Base-by-base conservation (phyloP, 2,113 vertebrate species). In the Pelvicachromis taeniatus region DNA sequence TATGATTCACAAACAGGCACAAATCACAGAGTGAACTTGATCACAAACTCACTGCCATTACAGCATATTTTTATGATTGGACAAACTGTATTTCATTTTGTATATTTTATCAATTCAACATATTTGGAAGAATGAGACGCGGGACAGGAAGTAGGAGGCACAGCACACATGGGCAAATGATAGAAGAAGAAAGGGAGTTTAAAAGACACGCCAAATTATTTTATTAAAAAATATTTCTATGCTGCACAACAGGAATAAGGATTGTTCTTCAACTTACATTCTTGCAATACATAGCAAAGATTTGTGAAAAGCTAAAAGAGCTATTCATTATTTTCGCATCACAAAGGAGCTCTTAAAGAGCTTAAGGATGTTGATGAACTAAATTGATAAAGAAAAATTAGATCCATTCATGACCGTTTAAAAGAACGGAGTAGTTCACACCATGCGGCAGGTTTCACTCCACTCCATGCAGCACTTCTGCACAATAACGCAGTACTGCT, bases 391-490 rank as follows among this genome's bases (percentile, higher is more conserved):
- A 23, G n/a, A 53, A 7, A 79, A 53, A 26, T 53, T 59, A 31
- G 9, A 45, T 83, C 17, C 77, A 61, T 61, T 85, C 59, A 65
- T 17, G 26, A 48, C 2, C 65, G 4, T 58, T 81, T 83, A 7
- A 81, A 83, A 33, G 4, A 2, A 83, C 82, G 84, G 53, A 87
- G 78, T 31, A 82, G 68, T 33, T 93, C 86, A 95, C 84, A 91
- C 86, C 94, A 95, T 96, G 94, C 93, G 87, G 65, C 63, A 48
- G 65, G 80, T 78, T 86, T 73, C 88, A 94, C 80, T 89, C 53
- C 80, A 91, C 70, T 86, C 73, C 91, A 94, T 94, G 92, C 91
- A 84, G 80, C 81, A 35, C 77, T 40, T 87, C 83, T 19, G 45
- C 63, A 80, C 50, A 85, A 81, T 78, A 90, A 77, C 55, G 38